These are phyloP conservation scores for Heteromyza rotundicornis DNA, from an alignment of 2,888 invertebrate species.

Conservation along the genomic window DNA sequence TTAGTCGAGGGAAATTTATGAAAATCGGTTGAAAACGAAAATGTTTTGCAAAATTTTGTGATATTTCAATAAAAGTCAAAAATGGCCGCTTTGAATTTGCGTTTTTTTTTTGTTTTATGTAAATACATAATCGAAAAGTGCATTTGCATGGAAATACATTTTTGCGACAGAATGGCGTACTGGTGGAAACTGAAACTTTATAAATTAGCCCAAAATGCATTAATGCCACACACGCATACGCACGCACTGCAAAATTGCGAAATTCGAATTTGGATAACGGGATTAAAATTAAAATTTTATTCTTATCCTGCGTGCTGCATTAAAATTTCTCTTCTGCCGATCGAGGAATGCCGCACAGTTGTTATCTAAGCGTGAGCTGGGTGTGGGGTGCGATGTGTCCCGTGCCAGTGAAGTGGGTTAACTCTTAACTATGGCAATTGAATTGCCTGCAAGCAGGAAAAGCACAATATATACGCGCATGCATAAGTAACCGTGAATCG, in stretches of 20 bases:
- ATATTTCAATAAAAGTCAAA: conserved; percentile 2
- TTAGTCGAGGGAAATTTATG: background rate
- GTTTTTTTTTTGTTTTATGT: too few relatives aligned
- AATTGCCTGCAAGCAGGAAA: background rate
- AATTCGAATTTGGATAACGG: conserved; percentile 26
- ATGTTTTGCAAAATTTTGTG: background rate
- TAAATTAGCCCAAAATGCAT: too few relatives aligned
- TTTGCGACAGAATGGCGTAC: background rate
- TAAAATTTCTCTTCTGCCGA: conserved; percentile 27
- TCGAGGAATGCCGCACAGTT: conserved; percentile 8
- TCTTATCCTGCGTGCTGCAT: conserved; percentile 22
- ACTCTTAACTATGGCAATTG: background rate
- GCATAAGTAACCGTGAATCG: background rate
- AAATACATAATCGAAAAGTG: background rate
- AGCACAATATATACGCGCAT: conserved; percentile 1
- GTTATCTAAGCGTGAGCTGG: background rate
- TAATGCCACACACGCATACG: too few relatives aligned
- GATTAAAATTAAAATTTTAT: conserved; percentile 28
- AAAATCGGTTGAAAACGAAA: background rate
- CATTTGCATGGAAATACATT: background rate
- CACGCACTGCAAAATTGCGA: too few relatives aligned
- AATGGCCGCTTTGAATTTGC: background rate
- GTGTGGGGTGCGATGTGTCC: background rate
- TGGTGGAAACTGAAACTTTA: too few relatives aligned
- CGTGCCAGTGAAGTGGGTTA: background rate